These are phyloP conservation scores for Phengaris alcon DNA, from an alignment of 2,888 invertebrate genomes.

Conservation along the genomic window DNA sequence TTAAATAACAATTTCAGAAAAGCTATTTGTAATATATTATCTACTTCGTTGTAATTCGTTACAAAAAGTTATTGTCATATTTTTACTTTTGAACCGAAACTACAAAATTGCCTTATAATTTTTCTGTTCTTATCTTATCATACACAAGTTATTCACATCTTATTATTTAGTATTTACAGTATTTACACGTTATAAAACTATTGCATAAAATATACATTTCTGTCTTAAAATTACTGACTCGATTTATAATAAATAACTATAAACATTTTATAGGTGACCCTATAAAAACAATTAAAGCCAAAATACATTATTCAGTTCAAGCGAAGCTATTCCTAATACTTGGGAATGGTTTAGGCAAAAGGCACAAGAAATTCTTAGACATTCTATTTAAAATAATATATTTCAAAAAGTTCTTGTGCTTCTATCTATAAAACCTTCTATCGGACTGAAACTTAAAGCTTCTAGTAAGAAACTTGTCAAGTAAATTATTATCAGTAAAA, in stretches of 20 bases:
- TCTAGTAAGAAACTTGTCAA: neutral
- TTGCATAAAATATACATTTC: slow-evolving; percentile 49
- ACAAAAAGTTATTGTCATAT: slow-evolving; percentile 27
- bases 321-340: slow-evolving; percentile 52
- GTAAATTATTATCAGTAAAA: neutral
- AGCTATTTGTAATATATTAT: neutral
- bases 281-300: slow-evolving; percentile 56
- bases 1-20: neutral
- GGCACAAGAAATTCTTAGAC: slow-evolving; percentile 17
- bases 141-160: slow-evolving; percentile 29
- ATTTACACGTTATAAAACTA: slow-evolving; percentile 39
- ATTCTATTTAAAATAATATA: neutral
- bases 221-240: slow-evolving; percentile 73
- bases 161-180: slow-evolving; percentile 43
- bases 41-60: neutral
- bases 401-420: neutral
- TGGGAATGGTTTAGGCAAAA: slow-evolving; percentile 58
- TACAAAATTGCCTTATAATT: slow-evolving; percentile 30
- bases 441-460: slow-evolving; percentile 1
- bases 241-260: slow-evolving; percentile 67
- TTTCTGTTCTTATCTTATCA: slow-evolving; percentile 1
- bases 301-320: slow-evolving; percentile 47
- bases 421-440: neutral
- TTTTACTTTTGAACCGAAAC: neutral
- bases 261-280: slow-evolving; percentile 36